Evolutionary conservation across 2,888 invertebrate genomes (phyloP).

Genomic region (Pedicia rivosa): DNA sequence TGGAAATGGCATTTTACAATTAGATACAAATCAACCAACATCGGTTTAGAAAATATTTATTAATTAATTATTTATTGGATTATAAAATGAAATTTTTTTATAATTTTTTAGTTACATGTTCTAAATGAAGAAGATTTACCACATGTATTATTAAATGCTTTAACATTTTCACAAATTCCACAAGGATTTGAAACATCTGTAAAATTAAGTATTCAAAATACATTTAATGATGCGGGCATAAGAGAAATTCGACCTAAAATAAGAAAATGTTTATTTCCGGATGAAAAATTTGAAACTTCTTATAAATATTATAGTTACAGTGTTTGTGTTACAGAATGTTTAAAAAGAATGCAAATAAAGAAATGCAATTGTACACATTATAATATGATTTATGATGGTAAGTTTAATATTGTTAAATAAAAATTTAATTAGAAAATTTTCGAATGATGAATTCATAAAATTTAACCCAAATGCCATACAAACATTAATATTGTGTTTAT

Average conservation of each 20-base stretch:
- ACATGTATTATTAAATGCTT: constrained; percentile 15
- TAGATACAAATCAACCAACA: constrained; percentile 13
- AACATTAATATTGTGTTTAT: too few species aligned
- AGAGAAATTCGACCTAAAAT: constrained; percentile 38
- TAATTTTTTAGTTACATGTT: constrained; percentile 16
- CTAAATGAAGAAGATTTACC: constrained; percentile 26
- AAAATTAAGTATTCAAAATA: constrained; percentile 34
- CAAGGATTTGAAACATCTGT: constrained; percentile 11
- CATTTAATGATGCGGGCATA: constrained; percentile 48
- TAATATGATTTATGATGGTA: constrained; percentile 42
- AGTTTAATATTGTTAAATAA: not conserved
- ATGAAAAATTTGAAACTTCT: constrained; percentile 41
- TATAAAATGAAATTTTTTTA: not conserved
- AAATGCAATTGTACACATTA: constrained; percentile 50
- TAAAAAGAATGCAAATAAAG: constrained; percentile 40
- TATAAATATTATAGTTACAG: constrained; percentile 55
- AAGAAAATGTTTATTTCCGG: constrained; percentile 51
- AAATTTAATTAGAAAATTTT: not conserved
- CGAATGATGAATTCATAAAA: too few species aligned
- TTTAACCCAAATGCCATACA: too few species aligned
- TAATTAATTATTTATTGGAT: not conserved
- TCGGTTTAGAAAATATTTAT: constrained; percentile 10
- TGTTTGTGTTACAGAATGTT: constrained; percentile 50
- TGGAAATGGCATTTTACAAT: constrained; percentile 16
- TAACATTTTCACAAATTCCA: constrained; percentile 9